These are phyloP conservation scores for Pseudonaja textilis DNA, from an alignment of 2,113 vertebrate genomes.

Conservation along the genomic window DNA sequence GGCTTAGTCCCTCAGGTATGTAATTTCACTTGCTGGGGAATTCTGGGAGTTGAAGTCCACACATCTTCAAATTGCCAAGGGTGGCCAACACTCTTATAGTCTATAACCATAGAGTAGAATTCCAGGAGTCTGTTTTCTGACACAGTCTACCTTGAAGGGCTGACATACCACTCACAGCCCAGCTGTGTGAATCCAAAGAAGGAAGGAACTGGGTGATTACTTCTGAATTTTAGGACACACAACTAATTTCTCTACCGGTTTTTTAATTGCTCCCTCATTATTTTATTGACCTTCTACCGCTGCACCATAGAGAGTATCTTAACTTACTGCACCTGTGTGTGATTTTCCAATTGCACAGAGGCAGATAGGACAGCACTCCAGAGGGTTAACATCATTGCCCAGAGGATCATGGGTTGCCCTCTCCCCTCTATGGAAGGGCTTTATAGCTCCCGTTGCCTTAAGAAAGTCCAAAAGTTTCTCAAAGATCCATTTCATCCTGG, in stretches of 20 bases:
- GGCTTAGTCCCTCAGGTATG: too few species aligned
- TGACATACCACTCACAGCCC: neutral
- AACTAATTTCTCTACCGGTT: neutral
- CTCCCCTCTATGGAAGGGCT: too few species aligned
- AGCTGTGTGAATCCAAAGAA: neutral
- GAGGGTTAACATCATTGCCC: too few species aligned
- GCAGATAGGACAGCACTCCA: too few species aligned
- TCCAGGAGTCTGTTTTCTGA: neutral
- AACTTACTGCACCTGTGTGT: too few species aligned
- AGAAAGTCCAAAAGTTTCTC: too few species aligned
- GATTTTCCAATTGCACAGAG: too few species aligned
- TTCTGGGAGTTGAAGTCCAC: neutral
- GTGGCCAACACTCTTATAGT: neutral
- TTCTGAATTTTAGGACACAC: neutral
- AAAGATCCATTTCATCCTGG: too few species aligned
- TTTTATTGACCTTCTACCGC: neutral
- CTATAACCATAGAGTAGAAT: neutral
- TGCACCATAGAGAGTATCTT: too few species aligned
- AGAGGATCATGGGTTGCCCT: too few species aligned
- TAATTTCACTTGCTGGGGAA: neutral
- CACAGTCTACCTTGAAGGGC: neutral
- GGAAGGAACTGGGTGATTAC: neutral
- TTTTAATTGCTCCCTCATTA: neutral
- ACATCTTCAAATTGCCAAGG: neutral
- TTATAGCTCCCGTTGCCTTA: too few species aligned